Base-by-base conservation (phyloP, 2,888 invertebrate species). In the Leucozona laternaria region DNA sequence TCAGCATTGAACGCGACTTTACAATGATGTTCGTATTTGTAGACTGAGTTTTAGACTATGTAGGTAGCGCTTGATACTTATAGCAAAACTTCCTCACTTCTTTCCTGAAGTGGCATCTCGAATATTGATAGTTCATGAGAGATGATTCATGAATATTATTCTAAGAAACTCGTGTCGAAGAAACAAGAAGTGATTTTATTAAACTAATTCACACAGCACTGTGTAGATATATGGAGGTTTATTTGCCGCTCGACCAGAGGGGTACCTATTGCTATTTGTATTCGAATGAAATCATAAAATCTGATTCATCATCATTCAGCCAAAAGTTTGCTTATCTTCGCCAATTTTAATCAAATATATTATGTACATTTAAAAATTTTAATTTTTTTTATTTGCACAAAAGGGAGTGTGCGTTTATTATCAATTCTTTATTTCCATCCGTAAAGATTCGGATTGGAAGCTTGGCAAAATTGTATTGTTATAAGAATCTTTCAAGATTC, bases 251-350 rank as follows among this genome's bases (percentile, higher is more conserved):
- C 40, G 45, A 48, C 45, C 48, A 8, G 17, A 10, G 17, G 2
- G 17, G n/a, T 28, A 28, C 28, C 4, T 43, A 43, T 25, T 62
- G 5, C 4, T 43, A 43, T 25, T 62, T 31, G 31, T 43, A 43
- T 22, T 58, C 58, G 58, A 62, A 62, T 62, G 62, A 62, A 66
- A 66, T 64, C 45, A 66, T 48, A 48, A 8, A 50, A 78, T 78
- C 82, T 82, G 82, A 82, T 72, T 82, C 82, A 72, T 20, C 28
- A 25, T 22, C 20, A 45, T 17, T 48, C 10, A 20, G 20, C 50
- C 17, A 25, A 48, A 72, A 78, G n/a, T n/a, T 28, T 34, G 34
- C 82, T 82, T 82, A 82, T 82, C 82, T 68, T 43, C n/a, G 15
- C 4, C 7, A 45, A 43, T 66, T 78, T 53, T 66, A 78, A 77